Percentiles rank a stretch among this genome's conserved stretches.
These are phyloP conservation scores for Platichthys flesus DNA, from an alignment of 2,113 vertebrate genomes.

Conservation along the genomic window DNA sequence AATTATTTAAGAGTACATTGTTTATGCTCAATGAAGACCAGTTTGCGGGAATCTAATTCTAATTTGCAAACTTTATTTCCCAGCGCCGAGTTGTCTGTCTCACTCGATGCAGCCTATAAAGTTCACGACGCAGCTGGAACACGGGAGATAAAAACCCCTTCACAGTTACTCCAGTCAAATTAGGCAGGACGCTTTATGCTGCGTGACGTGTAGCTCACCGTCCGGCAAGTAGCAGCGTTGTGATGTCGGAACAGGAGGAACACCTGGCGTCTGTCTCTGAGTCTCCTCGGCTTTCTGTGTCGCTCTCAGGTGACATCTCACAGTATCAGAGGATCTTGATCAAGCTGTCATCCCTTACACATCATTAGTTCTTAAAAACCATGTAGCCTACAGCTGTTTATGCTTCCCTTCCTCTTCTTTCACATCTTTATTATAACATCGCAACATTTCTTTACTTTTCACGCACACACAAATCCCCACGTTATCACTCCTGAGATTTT, in stretches of 20 bases:
- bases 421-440: background rate
- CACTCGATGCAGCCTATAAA: background rate
- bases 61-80: no score
- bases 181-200: slow-evolving; percentile 29
- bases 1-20: no score
- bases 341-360: background rate
- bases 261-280: slow-evolving; percentile 13
- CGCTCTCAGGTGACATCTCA: no score
- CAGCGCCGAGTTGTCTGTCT: background rate
- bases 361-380: background rate
- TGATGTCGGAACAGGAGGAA: slow-evolving; percentile 31
- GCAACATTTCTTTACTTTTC: background rate
- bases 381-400: no score
- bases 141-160: slow-evolving; percentile 16
- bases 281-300: background rate
- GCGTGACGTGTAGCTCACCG: slow-evolving; percentile 28
- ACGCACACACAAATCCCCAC: no score
- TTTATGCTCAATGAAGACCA: no score
- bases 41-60: no score
- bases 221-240: slow-evolving; percentile 6
- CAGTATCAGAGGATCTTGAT: background rate
- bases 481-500: background rate
- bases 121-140: slow-evolving; percentile 15
- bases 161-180: slow-evolving; percentile 22
- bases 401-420: no score